Percentiles rank a stretch among this genome's conserved stretches.
These are phyloP conservation scores for Ictalurus furcatus DNA, from an alignment of 2,113 vertebrate species.

Conservation along the genomic window DNA sequence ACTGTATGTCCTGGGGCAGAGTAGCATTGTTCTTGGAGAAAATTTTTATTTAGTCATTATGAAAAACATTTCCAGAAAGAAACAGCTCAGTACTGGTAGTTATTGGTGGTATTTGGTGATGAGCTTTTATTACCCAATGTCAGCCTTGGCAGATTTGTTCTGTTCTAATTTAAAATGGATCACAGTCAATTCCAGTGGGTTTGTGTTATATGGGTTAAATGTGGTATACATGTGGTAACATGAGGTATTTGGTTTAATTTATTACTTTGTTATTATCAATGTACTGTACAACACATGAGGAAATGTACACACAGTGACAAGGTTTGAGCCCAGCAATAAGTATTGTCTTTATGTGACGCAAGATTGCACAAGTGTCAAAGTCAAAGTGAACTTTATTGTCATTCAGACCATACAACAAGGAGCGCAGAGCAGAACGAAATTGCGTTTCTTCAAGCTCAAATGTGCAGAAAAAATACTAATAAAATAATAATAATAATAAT, in stretches of 20 bases:
- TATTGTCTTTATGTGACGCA: neutral
- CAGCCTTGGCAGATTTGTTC: neutral
- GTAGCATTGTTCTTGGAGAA: neutral
- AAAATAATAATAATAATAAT: no score
- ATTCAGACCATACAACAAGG: no score
- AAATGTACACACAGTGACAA: neutral
- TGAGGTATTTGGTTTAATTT: neutral
- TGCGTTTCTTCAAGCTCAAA: no score
- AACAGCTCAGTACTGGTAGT: neutral
- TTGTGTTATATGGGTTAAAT: neutral
- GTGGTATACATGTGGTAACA: neutral
- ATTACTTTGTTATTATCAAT: neutral
- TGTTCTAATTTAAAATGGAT: neutral
- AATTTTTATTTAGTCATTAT: neutral
- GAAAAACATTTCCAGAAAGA: neutral
- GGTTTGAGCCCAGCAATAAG: neutral
- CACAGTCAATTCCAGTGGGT: neutral
- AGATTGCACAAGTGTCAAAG: neutral
- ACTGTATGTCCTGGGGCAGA: neutral
- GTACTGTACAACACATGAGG: neutral
- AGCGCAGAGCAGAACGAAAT: no score
- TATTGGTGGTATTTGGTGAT: neutral
- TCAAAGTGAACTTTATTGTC: no score
- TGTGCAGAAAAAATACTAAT: no score
- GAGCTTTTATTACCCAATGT: neutral